Conservation (phyloP, 2,888 invertebrate genomes). For the Cabera pusaria region DNA sequence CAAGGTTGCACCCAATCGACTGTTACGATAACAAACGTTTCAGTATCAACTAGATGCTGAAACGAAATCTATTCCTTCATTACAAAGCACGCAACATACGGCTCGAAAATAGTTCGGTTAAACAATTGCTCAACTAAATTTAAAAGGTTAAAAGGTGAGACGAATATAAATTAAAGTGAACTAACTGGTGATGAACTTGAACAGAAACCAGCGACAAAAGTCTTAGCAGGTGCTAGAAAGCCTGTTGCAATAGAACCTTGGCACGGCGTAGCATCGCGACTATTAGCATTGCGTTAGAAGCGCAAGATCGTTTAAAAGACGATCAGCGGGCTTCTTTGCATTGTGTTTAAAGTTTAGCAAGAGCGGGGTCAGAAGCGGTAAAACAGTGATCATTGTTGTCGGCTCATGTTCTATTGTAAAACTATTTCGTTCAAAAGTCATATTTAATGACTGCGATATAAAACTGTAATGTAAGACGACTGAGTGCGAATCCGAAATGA, state of each 20-base stretch:
- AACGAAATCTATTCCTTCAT: constrained; percentile 15
- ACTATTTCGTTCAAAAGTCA: constrained; percentile 63
- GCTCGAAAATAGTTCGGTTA: constrained; percentile 12
- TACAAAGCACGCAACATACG: constrained; percentile 21
- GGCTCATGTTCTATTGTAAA: constrained; percentile 61
- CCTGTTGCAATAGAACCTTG: constrained; percentile 74
- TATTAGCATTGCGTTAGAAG: constrained; percentile 69
- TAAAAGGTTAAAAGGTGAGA: constrained; percentile 71
- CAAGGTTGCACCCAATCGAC: constrained; percentile 67
- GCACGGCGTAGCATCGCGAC: constrained; percentile 62
- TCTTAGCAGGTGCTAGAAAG: constrained; percentile 75
- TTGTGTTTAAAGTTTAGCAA: constrained; percentile 72
- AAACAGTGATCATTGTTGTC: constrained; percentile 62
- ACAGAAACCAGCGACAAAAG: constrained; percentile 50
- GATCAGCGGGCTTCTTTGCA: constrained; percentile 73
- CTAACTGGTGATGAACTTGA: constrained; percentile 26
- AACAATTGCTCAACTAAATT: constrained; percentile 52
- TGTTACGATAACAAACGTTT: constrained; percentile 60
- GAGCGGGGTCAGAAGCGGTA: constrained; percentile 58
- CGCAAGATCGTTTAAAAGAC: constrained; percentile 79
- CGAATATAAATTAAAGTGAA: constrained; percentile 66
- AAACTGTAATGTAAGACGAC: constrained; percentile 24
- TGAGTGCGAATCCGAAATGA: constrained; percentile 41
- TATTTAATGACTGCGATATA: constrained; percentile 60
- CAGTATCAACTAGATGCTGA: constrained; percentile 45